Evolutionary conservation across 2,888 invertebrate genomes (phyloP).

Genomic region (Drosophila meridionalis): DNA sequence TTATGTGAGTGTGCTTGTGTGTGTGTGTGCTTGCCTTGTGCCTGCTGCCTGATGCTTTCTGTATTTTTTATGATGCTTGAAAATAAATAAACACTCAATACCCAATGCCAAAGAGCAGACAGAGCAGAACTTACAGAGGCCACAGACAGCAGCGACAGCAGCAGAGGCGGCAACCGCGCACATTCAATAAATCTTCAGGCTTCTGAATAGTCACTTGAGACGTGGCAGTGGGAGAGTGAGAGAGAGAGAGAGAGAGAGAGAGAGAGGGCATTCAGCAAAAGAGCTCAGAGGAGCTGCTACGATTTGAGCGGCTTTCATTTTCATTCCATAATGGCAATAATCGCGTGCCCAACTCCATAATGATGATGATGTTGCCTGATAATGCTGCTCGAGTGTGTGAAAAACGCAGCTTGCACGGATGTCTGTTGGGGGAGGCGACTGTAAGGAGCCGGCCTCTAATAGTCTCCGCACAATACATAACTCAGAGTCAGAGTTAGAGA

Average conservation of each 20-base stretch:
- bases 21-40: slow-evolving; percentile 25
- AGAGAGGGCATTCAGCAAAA: slow-evolving; percentile 9
- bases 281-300: slow-evolving; percentile 24
- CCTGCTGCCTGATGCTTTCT: slow-evolving; percentile 44
- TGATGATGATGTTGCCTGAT: slow-evolving; percentile 19
- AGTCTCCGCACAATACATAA: slow-evolving; percentile 61
- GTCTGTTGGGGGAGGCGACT: slow-evolving; percentile 1
- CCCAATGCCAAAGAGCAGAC: slow-evolving; percentile 75
- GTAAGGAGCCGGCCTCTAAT: slow-evolving; percentile 51
- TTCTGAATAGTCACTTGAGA: slow-evolving; percentile 81
- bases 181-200: slow-evolving; percentile 81
- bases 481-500: slow-evolving; percentile 40
- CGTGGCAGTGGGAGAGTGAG: slow-evolving; percentile 17
- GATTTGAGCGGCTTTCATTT: slow-evolving; percentile 67
- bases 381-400: slow-evolving; percentile 61
- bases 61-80: slow-evolving; percentile 80
- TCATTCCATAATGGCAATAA: slow-evolving; percentile 73
- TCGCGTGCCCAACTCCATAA: slow-evolving; percentile 54
- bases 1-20: slow-evolving; percentile 37
- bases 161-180: slow-evolving; percentile 57
- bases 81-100: slow-evolving; percentile 83
- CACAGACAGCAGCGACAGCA: slow-evolving; percentile 21
- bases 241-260: neutral
- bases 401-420: slow-evolving; percentile 75
- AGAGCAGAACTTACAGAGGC: slow-evolving; percentile 54